Percentiles rank a stretch among this genome's conserved stretches.
Evolutionary conservation across 2,888 invertebrate genomes (phyloP).

Genomic region (Chrysomela aeneicollis): DNA sequence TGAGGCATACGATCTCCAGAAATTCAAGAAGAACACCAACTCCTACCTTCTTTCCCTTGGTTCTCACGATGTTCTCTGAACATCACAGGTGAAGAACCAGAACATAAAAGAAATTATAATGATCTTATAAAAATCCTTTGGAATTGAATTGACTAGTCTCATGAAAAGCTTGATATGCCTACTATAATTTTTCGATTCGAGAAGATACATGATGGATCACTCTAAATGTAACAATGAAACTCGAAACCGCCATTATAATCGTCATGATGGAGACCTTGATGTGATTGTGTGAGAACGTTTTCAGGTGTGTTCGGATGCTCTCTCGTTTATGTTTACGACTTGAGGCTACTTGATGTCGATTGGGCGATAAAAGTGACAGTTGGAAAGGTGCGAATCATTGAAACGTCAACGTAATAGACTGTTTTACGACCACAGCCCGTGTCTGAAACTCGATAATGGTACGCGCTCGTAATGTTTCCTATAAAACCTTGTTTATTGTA

Average conservation of each 20-base stretch:
- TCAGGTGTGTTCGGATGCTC: slow-evolving; percentile 46
- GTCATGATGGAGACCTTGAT: slow-evolving; percentile 22
- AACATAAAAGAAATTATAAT: too few species aligned
- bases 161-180: too few species aligned
- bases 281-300: slow-evolving; percentile 40
- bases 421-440: slow-evolving; percentile 57
- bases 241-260: slow-evolving; percentile 28
- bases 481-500: slow-evolving; percentile 35
- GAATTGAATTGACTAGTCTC: too few species aligned
- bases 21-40: too few species aligned
- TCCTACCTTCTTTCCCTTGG: too few species aligned
- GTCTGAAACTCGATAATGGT: slow-evolving; percentile 54
- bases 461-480: slow-evolving; percentile 45
- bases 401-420: slow-evolving; percentile 60
- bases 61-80: too few species aligned
- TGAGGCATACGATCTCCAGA: too few species aligned
- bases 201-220: not conserved
- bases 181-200: too few species aligned
- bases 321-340: slow-evolving; percentile 53
- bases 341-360: slow-evolving; percentile 62
- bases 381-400: slow-evolving; percentile 59
- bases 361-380: slow-evolving; percentile 65
- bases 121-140: too few species aligned
- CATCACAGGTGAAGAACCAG: too few species aligned
- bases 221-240: slow-evolving; percentile 27